These are phyloP conservation scores for Eudyptes chrysolophus DNA, from an alignment of 2,113 vertebrate genomes.

Conservation along the genomic window DNA sequence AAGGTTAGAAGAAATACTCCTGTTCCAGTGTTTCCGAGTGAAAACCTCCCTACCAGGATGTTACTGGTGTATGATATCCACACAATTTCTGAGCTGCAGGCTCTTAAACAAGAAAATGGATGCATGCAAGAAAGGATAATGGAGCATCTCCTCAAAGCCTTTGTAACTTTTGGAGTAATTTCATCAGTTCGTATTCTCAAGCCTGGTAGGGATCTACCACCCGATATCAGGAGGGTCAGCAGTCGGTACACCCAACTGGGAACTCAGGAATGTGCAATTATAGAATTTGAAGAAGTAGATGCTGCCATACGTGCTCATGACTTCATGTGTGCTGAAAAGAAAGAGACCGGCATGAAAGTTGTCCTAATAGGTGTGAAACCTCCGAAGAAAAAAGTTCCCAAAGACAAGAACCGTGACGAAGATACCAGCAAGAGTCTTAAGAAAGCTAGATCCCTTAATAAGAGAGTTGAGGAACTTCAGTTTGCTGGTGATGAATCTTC, in stretches of 20 bases:
- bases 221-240: slow-evolving; percentile 89
- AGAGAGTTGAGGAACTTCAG: slow-evolving; percentile 91
- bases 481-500: slow-evolving; percentile 89
- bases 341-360: slow-evolving; percentile 80
- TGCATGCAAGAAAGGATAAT: slow-evolving; percentile 87
- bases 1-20: slow-evolving; percentile 89
- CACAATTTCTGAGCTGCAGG: slow-evolving; percentile 79
- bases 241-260: slow-evolving; percentile 87
- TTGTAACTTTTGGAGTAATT: slow-evolving; percentile 88
- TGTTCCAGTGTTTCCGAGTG: slow-evolving; percentile 90
- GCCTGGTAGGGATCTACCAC: slow-evolving; percentile 89
- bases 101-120: slow-evolving; percentile 69
- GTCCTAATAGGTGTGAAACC: slow-evolving; percentile 92
- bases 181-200: slow-evolving; percentile 91
- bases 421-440: slow-evolving; percentile 65
- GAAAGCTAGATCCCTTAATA: slow-evolving; percentile 87
- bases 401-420: slow-evolving; percentile 82
- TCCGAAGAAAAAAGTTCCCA: slow-evolving; percentile 91
- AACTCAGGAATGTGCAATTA: slow-evolving; percentile 88
- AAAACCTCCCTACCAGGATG: slow-evolving; percentile 94
- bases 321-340: slow-evolving; percentile 74
- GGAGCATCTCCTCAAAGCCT: slow-evolving; percentile 93
- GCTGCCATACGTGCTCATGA: slow-evolving; percentile 90
- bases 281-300: slow-evolving; percentile 96
- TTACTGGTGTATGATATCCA: slow-evolving; percentile 89